phyloP scores from a whole-genome alignment of 2,797 vertebrate species.

The Phrynocephalus forsythii region DNA sequence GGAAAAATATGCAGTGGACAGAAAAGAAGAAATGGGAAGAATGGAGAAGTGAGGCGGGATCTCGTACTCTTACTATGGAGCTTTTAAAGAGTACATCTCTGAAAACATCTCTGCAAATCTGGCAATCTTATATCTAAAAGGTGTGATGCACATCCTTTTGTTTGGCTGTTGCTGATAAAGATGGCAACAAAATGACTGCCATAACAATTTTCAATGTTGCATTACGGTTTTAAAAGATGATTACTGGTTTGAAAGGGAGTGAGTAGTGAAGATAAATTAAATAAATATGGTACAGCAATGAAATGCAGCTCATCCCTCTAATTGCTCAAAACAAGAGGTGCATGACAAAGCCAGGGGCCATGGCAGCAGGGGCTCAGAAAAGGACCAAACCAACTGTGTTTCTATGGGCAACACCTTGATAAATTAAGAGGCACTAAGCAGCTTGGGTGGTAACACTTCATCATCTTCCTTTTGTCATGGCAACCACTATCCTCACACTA shows the following conservation, averaged over 20 bases:
- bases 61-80: neutral
- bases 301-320: neutral
- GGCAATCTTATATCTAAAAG: neutral
- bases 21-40: neutral
- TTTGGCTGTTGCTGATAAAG: neutral
- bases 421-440: neutral
- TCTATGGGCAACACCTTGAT: neutral
- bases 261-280: too few relatives aligned
- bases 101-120: neutral
- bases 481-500: neutral
- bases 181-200: neutral
- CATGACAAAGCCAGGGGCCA: neutral
- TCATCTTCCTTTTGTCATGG: constrained; percentile 9
- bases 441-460: neutral
- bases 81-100: neutral
- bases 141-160: neutral
- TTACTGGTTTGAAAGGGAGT: neutral
- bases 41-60: neutral
- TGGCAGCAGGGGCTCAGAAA: neutral
- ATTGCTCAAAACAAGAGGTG: neutral
- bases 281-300: neutral
- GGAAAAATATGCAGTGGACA: neutral
- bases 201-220: neutral
- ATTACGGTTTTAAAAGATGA: neutral
- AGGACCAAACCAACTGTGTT: neutral